A percentile compares a stretch with the other conserved stretches of the same genome.
phyloP scores from a whole-genome alignment of 2,113 vertebrate genomes.

The Chunga burmeisteri region DNA sequence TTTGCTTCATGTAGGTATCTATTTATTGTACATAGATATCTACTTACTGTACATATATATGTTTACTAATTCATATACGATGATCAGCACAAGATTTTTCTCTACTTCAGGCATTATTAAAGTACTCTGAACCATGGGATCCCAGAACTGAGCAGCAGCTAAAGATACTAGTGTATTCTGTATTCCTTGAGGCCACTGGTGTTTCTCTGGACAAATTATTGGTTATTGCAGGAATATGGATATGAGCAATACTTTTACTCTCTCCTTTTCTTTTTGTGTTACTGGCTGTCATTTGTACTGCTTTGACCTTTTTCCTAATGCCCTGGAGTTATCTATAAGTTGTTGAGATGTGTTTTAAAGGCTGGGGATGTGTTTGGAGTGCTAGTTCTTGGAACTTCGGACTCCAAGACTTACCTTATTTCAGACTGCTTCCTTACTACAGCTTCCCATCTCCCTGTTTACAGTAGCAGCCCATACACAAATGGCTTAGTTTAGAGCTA shows the following conservation, averaged over 20 bases:
- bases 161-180: neutral
- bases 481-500: neutral
- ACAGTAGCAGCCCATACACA: neutral
- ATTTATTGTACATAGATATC: neutral
- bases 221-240: neutral
- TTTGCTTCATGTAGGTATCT: neutral
- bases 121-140: neutral
- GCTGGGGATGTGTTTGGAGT: neutral
- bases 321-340: neutral
- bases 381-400: neutral
- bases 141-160: neutral
- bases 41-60: neutral
- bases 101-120: neutral
- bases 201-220: neutral
- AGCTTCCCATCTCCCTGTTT: neutral
- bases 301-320: neutral
- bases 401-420: neutral
- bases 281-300: neutral
- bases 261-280: neutral
- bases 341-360: neutral
- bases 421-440: neutral
- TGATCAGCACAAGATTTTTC: neutral
- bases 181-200: neutral
- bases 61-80: neutral
- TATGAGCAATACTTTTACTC: neutral